Evolutionary conservation across 2,113 vertebrate species (phyloP).

Genomic region (Megaleporinus macrocephalus): DNA sequence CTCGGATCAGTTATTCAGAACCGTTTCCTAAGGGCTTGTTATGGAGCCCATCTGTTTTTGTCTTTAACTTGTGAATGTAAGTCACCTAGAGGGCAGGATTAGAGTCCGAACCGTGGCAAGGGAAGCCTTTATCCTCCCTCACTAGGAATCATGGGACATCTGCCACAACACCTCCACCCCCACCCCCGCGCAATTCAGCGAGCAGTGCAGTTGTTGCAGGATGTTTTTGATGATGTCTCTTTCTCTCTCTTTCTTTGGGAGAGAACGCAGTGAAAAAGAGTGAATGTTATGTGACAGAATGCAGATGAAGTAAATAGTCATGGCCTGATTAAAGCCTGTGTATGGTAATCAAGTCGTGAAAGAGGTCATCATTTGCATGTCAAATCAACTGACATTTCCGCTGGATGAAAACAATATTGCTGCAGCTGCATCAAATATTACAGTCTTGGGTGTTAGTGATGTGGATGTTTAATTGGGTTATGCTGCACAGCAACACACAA

Average conservation of each 20-base stretch:
- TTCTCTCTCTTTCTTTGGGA: background rate
- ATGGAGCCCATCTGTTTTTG: slow-evolving; percentile 40
- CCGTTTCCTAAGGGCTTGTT: slow-evolving; percentile 20
- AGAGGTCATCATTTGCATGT: slow-evolving; percentile 63
- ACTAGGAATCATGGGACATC: slow-evolving; percentile 31
- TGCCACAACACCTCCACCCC: slow-evolving; percentile 23
- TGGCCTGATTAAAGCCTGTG: slow-evolving; percentile 54
- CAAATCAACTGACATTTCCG: slow-evolving; percentile 62
- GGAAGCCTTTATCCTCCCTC: slow-evolving; percentile 39
- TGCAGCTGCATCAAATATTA: slow-evolving; percentile 56
- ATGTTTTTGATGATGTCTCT: slow-evolving; percentile 19
- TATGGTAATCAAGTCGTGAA: slow-evolving; percentile 56
- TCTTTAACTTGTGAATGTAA: slow-evolving; percentile 51
- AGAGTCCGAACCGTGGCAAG: slow-evolving; percentile 32
- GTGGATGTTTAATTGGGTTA: slow-evolving; percentile 47
- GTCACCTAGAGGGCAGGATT: slow-evolving; percentile 52
- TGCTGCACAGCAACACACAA: slow-evolving; percentile 12
- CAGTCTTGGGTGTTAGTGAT: slow-evolving; percentile 34
- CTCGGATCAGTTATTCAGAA: slow-evolving; percentile 35
- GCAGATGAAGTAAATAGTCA: slow-evolving; percentile 51
- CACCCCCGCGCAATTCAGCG: background rate
- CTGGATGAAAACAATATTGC: slow-evolving; percentile 49
- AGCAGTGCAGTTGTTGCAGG: slow-evolving; percentile 5
- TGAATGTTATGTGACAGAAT: slow-evolving; percentile 28
- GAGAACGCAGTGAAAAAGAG: slow-evolving; percentile 13